These are phyloP conservation scores for Syrista parreyssii DNA, from an alignment of 2,888 invertebrate species.

Conservation along the genomic window DNA sequence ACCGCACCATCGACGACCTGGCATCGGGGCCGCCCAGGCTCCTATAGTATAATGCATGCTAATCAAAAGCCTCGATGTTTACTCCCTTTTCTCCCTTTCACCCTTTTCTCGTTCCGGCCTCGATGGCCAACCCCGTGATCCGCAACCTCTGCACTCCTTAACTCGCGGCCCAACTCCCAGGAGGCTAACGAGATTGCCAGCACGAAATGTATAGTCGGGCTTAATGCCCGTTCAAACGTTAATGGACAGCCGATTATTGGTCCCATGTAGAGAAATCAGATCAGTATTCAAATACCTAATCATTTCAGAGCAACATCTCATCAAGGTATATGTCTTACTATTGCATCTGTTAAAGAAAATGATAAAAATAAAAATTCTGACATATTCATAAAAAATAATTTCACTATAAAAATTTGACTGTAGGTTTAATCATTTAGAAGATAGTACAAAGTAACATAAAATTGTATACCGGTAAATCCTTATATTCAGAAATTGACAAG, in stretches of 20 bases:
- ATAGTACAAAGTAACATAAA: no score
- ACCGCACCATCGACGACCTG: constrained; percentile 15
- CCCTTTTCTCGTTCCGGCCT: background rate
- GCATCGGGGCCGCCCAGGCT: constrained; percentile 7
- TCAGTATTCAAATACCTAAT: no score
- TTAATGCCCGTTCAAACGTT: background rate
- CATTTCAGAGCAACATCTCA: no score
- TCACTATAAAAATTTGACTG: no score
- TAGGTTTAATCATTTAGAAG: no score
- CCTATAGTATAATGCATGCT: constrained; percentile 37
- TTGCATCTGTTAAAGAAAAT: no score
- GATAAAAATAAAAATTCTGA: no score
- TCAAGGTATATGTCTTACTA: no score
- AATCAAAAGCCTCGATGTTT: constrained; percentile 18
- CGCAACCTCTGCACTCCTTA: background rate
- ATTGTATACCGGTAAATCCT: no score
- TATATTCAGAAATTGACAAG: no score
- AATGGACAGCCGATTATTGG: background rate
- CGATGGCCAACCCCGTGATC: background rate
- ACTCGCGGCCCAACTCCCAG: background rate
- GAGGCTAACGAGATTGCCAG: background rate
- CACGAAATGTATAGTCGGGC: background rate
- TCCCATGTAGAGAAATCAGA: background rate
- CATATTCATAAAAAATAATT: no score
- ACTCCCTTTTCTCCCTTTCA: background rate